phyloP scores from a whole-genome alignment of 2,797 vertebrate genomes.

The Synanceia verrucosa region DNA sequence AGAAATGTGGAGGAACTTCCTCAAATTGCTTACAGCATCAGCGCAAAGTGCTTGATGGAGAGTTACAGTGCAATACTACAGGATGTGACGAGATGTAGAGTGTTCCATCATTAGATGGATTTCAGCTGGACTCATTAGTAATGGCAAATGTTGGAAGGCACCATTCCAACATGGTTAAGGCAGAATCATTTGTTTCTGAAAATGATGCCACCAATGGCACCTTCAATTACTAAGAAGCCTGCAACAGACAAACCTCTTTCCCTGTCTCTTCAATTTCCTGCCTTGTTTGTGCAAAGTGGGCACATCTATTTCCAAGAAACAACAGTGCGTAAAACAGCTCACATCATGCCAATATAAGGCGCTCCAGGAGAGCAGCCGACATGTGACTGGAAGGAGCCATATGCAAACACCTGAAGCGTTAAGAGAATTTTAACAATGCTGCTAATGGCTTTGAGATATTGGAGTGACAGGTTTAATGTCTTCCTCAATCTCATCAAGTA shows the following conservation, averaged over 20 bases:
- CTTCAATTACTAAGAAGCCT: background rate
- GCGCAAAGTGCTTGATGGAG: background rate
- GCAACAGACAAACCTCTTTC: background rate
- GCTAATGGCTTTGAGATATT: background rate
- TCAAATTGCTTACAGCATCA: background rate
- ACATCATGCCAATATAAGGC: background rate
- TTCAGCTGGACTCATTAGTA: background rate
- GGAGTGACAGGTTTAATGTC: constrained; percentile 7
- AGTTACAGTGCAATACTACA: background rate
- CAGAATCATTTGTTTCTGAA: background rate
- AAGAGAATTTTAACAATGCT: background rate
- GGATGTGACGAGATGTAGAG: background rate
- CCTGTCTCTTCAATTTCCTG: background rate
- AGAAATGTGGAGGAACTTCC: background rate
- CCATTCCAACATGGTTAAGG: background rate
- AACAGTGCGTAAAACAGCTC: background rate
- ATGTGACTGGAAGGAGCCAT: background rate
- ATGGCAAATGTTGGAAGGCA: background rate
- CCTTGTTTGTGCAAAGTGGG: background rate
- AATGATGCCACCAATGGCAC: background rate
- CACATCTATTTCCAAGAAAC: background rate
- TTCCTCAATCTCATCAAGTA: constrained; percentile 20
- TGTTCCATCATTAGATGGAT: background rate
- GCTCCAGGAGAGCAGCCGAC: background rate
- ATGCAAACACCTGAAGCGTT: constrained; percentile 1